Evolutionary conservation across 2,888 invertebrate genomes (phyloP).

Genomic region (Eristalis arbustorum): DNA sequence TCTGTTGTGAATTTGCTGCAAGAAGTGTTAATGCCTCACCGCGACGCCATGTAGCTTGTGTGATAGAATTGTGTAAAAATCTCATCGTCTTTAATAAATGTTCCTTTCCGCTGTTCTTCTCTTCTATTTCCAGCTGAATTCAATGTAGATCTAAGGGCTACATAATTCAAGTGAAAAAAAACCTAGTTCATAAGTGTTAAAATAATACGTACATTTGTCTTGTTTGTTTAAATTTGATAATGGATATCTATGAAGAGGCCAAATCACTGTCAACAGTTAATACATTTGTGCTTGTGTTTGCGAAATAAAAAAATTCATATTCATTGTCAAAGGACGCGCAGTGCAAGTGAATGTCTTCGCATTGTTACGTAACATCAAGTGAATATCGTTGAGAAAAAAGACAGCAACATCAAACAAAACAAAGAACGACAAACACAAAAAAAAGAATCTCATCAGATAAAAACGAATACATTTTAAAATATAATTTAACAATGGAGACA

Average conservation of each 20-base stretch:
- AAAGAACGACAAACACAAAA: neutral
- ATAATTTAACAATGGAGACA: slow-evolving; percentile 42
- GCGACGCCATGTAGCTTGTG: slow-evolving; percentile 17
- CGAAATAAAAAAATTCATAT: slow-evolving; percentile 13
- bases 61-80: neutral
- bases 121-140: slow-evolving; percentile 56
- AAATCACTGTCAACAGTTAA: slow-evolving; percentile 19
- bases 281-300: slow-evolving; percentile 27
- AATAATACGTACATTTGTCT: neutral
- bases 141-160: slow-evolving; percentile 32
- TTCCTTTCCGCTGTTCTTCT: slow-evolving; percentile 15
- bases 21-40: neutral
- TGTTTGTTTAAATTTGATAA: slow-evolving; percentile 15
- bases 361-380: neutral
- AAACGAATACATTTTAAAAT: neutral
- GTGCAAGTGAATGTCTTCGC: slow-evolving; percentile 37
- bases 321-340: slow-evolving; percentile 18
- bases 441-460: neutral
- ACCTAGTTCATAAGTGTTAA: slow-evolving; percentile 15
- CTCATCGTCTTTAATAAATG: slow-evolving; percentile 11
- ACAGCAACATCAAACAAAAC: neutral
- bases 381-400: too few species aligned
- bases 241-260: slow-evolving; percentile 25
- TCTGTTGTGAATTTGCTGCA: neutral
- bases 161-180: slow-evolving; percentile 32